Percentiles rank a stretch among this genome's conserved stretches.
Conservation (phyloP, 2,888 invertebrate species). For the Coremacera marginata region DNA sequence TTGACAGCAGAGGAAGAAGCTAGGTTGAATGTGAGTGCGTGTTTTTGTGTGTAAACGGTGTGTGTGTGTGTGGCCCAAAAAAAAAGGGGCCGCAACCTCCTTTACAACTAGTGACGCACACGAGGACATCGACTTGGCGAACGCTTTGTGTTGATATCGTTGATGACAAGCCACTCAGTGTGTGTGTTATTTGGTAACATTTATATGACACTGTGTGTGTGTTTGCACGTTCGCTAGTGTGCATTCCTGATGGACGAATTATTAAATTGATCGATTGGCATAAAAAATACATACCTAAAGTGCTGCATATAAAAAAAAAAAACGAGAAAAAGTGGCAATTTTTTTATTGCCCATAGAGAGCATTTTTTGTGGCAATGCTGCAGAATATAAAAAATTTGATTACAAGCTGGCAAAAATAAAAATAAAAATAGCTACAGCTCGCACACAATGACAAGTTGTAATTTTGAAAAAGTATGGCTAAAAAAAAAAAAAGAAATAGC, state of each 20-base stretch:
- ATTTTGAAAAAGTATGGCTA: too few relatives aligned
- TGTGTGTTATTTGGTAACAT: not conserved
- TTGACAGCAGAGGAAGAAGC: not conserved
- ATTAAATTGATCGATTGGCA: slow-evolving; percentile 42
- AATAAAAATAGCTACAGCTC: too few relatives aligned
- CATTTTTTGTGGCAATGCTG: not conserved
- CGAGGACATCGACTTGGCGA: not conserved
- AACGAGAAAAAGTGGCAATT: not conserved
- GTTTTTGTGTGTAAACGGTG: not conserved
- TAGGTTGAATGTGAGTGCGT: not conserved
- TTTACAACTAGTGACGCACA: slow-evolving; percentile 7
- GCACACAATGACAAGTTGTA: too few relatives aligned
- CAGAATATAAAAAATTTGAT: slow-evolving; percentile 11
- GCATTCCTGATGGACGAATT: slow-evolving; percentile 35
- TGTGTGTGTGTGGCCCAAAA: not conserved
- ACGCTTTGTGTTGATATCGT: not conserved
- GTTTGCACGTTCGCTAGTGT: not conserved
- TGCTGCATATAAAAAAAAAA: not conserved
- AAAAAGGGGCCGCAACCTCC: not conserved
- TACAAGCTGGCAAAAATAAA: not conserved
- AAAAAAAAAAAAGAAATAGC: too few relatives aligned
- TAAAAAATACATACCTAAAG: not conserved
- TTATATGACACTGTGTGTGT: not conserved
- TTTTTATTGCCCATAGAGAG: not conserved
- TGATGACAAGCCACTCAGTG: not conserved